Conservation (phyloP, 2,113 vertebrate species). For the Poeciliopsis retropinna region DNA sequence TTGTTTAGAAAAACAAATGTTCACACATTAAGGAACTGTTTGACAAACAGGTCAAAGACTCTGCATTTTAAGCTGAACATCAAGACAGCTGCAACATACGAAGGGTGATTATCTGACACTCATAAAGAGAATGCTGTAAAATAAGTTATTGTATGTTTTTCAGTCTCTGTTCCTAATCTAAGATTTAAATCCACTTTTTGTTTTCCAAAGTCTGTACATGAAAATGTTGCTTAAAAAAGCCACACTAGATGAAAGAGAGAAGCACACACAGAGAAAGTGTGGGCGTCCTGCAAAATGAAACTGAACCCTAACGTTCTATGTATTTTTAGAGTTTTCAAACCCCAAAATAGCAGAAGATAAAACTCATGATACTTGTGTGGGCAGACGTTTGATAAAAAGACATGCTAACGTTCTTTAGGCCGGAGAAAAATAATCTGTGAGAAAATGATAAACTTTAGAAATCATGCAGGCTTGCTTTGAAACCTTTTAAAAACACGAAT, state of each 20-base stretch:
- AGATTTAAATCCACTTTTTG: neutral
- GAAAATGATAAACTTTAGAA: neutral
- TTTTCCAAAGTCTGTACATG: constrained; percentile 11
- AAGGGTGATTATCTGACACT: neutral
- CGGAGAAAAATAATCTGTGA: neutral
- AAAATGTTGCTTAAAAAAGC: constrained; percentile 37
- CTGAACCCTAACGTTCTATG: constrained; percentile 28
- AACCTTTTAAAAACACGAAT: constrained; percentile 12
- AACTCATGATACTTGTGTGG: neutral
- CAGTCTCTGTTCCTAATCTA: constrained; percentile 7
- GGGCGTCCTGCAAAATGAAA: constrained; percentile 29
- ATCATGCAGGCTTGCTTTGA: neutral
- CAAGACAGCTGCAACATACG: neutral
- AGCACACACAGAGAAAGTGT: constrained; percentile 30
- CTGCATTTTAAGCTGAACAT: neutral
- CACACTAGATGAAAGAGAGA: neutral
- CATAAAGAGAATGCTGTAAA: neutral
- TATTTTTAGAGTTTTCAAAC: constrained; percentile 8
- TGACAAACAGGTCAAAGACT: neutral
- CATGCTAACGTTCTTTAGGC: neutral
- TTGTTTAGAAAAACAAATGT: constrained; percentile 4
- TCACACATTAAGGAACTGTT: neutral
- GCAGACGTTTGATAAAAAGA: neutral
- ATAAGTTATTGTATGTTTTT: neutral
- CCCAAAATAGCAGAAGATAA: constrained; percentile 22